Conservation (phyloP, 2,888 invertebrate species). For the Hecatera dysodea region DNA sequence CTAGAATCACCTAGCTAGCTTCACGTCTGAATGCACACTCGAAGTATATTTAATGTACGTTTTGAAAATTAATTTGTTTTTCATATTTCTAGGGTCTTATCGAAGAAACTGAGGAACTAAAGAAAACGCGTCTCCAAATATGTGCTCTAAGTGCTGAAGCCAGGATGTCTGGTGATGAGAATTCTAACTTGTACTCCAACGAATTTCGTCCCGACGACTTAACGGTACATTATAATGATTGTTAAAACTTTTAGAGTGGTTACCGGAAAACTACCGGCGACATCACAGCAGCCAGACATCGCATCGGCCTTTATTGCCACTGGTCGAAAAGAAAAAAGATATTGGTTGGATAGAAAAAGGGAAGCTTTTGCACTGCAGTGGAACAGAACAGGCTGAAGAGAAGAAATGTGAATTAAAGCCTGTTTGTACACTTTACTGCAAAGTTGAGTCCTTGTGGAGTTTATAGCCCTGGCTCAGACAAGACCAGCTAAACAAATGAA, state of each 20-base stretch:
- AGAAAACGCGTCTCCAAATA: constrained; percentile 75
- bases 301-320: too few species aligned
- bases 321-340: too few species aligned
- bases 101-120: constrained; percentile 72
- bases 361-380: too few species aligned
- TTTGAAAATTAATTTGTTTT: neutral
- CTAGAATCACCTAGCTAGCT: neutral
- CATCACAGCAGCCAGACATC: too few species aligned
- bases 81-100: constrained; percentile 72
- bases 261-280: too few species aligned
- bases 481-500: neutral
- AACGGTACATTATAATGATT: constrained; percentile 41
- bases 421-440: neutral
- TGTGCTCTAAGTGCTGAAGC: constrained; percentile 74
- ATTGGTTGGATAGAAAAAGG: too few species aligned
- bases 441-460: neutral
- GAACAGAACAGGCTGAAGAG: too few species aligned
- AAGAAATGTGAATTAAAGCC: neutral
- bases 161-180: constrained; percentile 64
- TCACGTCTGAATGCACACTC: too few species aligned
- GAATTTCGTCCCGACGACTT: constrained; percentile 46
- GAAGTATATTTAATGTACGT: neutral
- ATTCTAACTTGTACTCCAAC: constrained; percentile 22
- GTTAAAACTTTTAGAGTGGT: constrained; percentile 11
- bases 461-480: too few species aligned